Evolutionary conservation across 2,888 invertebrate species (phyloP).

Genomic region (Drepanosiphum platanoidis): DNA sequence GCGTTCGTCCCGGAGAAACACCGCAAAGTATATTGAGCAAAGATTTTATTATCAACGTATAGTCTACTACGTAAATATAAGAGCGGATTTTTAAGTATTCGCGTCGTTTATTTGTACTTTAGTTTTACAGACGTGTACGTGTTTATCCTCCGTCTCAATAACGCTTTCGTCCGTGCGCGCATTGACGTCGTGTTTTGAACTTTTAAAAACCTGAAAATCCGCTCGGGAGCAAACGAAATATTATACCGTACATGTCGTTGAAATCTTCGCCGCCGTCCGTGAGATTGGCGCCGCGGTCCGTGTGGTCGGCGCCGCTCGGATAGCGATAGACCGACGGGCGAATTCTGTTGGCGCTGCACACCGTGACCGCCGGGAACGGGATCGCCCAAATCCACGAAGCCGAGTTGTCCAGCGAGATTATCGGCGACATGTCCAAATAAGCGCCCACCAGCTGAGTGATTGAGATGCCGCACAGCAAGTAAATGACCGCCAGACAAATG

Average conservation of each 20-base stretch:
- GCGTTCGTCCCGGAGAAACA: not conserved
- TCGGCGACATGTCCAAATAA: slow-evolving; percentile 4
- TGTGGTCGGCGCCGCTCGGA: not conserved
- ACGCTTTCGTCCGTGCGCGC: no score
- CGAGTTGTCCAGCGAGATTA: slow-evolving; percentile 32
- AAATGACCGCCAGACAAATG: slow-evolving; percentile 21
- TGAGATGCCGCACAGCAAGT: not conserved
- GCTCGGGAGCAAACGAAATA: no score
- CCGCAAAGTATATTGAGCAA: no score
- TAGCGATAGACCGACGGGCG: slow-evolving; percentile 37
- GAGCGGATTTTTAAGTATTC: no score
- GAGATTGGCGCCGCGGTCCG: not conserved
- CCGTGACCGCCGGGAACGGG: slow-evolving; percentile 56
- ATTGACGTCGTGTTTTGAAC: no score
- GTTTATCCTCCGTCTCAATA: no score
- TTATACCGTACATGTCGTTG: slow-evolving; percentile 15
- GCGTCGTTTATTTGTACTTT: no score
- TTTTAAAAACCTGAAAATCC: no score
- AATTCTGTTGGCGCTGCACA: slow-evolving; percentile 38
- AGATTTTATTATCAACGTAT: not conserved
- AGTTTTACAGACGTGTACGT: no score
- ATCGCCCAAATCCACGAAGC: slow-evolving; percentile 30
- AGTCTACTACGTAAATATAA: no score
- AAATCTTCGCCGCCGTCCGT: no score
- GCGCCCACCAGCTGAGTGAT: not conserved